A percentile compares a stretch with the other conserved stretches of the same genome.
Conservation (phyloP, 2,888 invertebrate species). For the Orthosia cruda region DNA sequence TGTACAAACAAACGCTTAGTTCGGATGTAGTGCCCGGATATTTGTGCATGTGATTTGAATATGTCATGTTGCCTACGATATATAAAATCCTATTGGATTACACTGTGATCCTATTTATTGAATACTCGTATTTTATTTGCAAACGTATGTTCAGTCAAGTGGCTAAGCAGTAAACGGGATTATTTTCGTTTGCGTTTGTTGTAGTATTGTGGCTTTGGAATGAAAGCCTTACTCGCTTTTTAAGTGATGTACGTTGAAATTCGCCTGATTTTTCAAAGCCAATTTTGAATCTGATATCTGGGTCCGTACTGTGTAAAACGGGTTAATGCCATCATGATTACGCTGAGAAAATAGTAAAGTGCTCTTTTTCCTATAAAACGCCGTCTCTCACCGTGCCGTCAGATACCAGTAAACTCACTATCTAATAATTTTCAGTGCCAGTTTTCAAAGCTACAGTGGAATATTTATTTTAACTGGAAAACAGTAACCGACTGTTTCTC, state of each 20-base stretch:
- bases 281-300: neutral
- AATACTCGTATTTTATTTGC: conserved; percentile 45
- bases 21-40: conserved; percentile 42
- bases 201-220: neutral
- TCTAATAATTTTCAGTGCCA: too few relatives aligned
- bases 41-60: conserved; percentile 58
- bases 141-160: conserved; percentile 36
- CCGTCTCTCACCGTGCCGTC: too few relatives aligned
- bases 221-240: neutral
- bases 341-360: too few relatives aligned
- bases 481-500: too few relatives aligned
- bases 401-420: too few relatives aligned
- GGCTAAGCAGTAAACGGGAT: conserved; percentile 23
- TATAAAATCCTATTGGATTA: conserved; percentile 45
- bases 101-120: conserved; percentile 51
- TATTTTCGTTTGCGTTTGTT: neutral
- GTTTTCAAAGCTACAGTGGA: too few relatives aligned
- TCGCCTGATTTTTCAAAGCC: neutral
- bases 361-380: too few relatives aligned
- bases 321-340: too few relatives aligned
- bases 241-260: neutral
- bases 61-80: conserved; percentile 39
- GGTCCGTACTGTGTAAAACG: too few relatives aligned
- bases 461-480: too few relatives aligned
- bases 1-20: conserved; percentile 37